Conservation (phyloP, 2,113 vertebrate genomes). For the Jacana jacana region DNA sequence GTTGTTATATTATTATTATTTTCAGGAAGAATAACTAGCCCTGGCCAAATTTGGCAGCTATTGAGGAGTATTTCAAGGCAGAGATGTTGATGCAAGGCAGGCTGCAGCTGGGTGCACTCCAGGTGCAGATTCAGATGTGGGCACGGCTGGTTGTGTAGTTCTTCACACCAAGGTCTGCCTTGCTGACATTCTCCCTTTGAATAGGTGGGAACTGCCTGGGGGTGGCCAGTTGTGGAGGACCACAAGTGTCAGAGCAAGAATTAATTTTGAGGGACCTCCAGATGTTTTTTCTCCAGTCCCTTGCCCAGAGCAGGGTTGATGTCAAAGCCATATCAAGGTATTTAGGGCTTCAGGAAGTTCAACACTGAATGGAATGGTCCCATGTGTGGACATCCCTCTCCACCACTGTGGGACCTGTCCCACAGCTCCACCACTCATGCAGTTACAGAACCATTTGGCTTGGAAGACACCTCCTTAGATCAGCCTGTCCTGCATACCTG, state of each 20-base stretch:
- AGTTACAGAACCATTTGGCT: not conserved
- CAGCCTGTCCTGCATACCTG: not conserved
- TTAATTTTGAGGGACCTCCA: not conserved
- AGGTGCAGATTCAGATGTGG: not conserved
- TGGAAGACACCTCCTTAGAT: not conserved
- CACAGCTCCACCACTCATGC: not conserved
- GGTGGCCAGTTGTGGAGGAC: too few relatives aligned
- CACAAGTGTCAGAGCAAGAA: not conserved
- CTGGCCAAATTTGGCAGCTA: not conserved
- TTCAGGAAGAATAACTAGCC: not conserved
- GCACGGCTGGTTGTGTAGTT: accelerated
- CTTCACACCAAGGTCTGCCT: not conserved
- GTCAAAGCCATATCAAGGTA: not conserved
- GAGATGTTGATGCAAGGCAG: not conserved
- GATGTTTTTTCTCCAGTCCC: not conserved
- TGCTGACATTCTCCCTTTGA: not conserved
- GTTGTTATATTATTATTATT: too few relatives aligned
- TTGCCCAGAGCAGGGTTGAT: not conserved
- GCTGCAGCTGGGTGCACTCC: not conserved
- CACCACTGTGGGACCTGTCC: not conserved
- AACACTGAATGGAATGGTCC: not conserved
- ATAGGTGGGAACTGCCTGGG: not conserved
- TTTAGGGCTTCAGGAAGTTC: not conserved
- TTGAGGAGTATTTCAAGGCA: not conserved
- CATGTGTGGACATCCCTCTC: not conserved